phyloP scores from a whole-genome alignment of 1,140 invertebrate species.

The Aricia agestis region DNA sequence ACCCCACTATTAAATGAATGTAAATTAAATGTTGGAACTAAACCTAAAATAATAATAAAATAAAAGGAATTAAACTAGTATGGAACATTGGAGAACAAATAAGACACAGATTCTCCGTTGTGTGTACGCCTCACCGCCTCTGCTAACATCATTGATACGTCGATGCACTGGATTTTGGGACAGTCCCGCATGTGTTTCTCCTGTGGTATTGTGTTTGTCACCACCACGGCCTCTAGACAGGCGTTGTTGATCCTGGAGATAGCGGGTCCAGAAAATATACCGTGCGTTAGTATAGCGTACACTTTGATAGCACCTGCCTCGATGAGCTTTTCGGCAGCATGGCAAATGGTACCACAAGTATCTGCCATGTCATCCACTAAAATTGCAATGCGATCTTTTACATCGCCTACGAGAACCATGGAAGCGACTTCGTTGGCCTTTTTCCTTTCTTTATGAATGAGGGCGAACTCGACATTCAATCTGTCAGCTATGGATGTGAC shows the following conservation, averaged over 20 bases:
- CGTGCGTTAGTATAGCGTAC: slow-evolving; percentile 99
- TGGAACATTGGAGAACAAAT: slow-evolving; percentile 96
- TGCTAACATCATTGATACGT: slow-evolving; percentile 99
- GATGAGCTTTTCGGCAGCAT: slow-evolving; percentile 97
- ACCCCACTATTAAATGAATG: background rate
- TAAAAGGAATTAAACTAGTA: slow-evolving; percentile 78
- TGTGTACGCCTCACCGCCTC: slow-evolving; percentile 97
- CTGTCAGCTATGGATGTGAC: slow-evolving; percentile 85
- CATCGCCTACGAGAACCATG: slow-evolving; percentile 99
- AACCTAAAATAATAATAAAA: slow-evolving; percentile 41
- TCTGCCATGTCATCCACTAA: slow-evolving; percentile 99
- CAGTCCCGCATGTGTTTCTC: slow-evolving; percentile 98
- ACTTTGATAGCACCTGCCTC: slow-evolving; percentile 96
- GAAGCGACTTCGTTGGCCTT: slow-evolving; percentile 99
- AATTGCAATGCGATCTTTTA: slow-evolving; percentile 97
- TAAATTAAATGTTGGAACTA: slow-evolving; percentile 30
- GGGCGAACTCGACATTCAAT: slow-evolving; percentile 98
- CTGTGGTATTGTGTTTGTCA: slow-evolving; percentile 99
- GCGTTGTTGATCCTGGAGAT: slow-evolving; percentile 97
- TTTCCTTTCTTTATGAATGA: slow-evolving; percentile 99
- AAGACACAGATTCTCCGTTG: slow-evolving; percentile 97
- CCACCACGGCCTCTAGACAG: slow-evolving; percentile 98
- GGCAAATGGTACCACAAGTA: slow-evolving; percentile 98
- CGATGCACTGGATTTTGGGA: slow-evolving; percentile 95
- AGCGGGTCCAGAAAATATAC: slow-evolving; percentile 98